Conservation (phyloP, 2,888 invertebrate genomes). For the Ecliptopera silaceata region DNA sequence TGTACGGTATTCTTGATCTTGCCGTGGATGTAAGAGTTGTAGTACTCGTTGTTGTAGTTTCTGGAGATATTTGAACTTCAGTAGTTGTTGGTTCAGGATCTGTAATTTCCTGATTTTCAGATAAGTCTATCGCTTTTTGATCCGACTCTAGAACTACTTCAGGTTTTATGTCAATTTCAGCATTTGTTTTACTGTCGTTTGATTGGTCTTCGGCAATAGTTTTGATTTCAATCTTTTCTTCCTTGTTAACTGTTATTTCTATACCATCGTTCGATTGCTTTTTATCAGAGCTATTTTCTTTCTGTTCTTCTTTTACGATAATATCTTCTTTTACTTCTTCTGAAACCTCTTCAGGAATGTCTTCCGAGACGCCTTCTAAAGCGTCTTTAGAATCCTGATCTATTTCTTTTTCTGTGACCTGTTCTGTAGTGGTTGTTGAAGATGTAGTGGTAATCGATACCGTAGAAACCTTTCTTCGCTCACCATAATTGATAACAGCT, state of each 20-base stretch:
- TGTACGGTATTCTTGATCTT: constrained; percentile 66
- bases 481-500: constrained; percentile 66
- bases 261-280: constrained; percentile 18
- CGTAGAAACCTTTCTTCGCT: constrained; percentile 46
- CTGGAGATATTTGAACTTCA: constrained; percentile 40
- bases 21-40: constrained; percentile 48
- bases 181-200: constrained; percentile 2
- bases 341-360: constrained; percentile 28
- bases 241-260: constrained; percentile 19
- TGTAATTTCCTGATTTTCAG: constrained; percentile 45
- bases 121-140: constrained; percentile 52
- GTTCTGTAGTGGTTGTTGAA: constrained; percentile 30
- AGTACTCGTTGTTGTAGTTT: constrained; percentile 64
- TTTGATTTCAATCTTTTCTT: constrained; percentile 6
- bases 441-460: constrained; percentile 28
- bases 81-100: constrained; percentile 41
- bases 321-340: constrained; percentile 24
- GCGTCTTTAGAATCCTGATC: constrained; percentile 34
- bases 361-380: too few relatives aligned
- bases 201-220: constrained; percentile 3
- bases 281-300: constrained; percentile 11
- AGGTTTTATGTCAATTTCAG: constrained; percentile 38
- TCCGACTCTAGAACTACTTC: constrained; percentile 52
- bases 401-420: constrained; percentile 26
- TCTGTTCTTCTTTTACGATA: constrained; percentile 7